Conservation (phyloP, 2,113 vertebrate species). For the Cepphus grylle region DNA sequence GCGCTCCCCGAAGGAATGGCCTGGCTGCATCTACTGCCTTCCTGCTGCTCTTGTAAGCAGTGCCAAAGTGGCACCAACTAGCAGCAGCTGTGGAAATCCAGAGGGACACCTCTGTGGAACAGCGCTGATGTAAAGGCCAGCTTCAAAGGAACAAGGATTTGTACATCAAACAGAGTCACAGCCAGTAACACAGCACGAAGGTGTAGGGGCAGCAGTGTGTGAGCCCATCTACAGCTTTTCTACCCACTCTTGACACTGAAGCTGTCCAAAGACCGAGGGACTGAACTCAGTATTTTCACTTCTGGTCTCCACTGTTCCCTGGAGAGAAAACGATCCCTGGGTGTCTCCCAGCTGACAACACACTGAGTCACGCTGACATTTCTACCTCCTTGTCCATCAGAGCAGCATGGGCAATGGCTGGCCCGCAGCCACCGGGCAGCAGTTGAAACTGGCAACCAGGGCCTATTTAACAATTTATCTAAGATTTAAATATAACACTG, state of each 20-base stretch:
- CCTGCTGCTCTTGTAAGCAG: rapidly evolving
- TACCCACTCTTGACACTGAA: not conserved
- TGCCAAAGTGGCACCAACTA: not conserved
- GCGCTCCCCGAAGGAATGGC: rapidly evolving
- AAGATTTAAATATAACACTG: not conserved
- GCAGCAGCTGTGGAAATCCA: not conserved
- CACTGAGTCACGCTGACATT: no score
- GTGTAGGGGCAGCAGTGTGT: rapidly evolving
- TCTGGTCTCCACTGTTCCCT: not conserved
- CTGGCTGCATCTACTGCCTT: not conserved
- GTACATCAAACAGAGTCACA: not conserved
- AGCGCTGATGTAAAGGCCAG: not conserved
- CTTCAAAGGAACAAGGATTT: not conserved
- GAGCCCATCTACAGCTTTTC: not conserved
- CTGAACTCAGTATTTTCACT: not conserved
- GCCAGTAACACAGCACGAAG: not conserved
- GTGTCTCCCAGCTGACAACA: not conserved
- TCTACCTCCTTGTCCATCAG: not conserved
- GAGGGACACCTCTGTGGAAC: not conserved
- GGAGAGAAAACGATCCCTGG: not conserved
- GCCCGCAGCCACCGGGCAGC: not conserved
- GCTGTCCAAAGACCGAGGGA: not conserved
- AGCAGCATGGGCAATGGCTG: not conserved
- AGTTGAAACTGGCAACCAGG: not conserved
- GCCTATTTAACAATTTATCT: not conserved